These are phyloP conservation scores for Corythornis leucogaster DNA, from an alignment of 2,797 vertebrate genomes.

Conservation along the genomic window DNA sequence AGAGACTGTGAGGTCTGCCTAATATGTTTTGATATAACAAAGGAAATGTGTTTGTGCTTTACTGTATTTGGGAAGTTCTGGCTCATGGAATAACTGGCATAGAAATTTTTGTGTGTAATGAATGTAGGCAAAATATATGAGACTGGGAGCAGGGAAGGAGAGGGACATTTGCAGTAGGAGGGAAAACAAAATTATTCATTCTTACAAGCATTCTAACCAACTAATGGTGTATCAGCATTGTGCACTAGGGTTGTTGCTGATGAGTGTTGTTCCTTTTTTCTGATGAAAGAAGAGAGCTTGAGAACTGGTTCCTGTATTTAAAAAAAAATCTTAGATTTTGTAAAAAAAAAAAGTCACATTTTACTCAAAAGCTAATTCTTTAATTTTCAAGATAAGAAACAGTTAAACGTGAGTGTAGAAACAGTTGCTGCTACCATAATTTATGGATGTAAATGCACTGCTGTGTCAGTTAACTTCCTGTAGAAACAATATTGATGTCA, in stretches of 20 bases:
- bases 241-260: not conserved
- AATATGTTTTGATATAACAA: slow-evolving; percentile 45
- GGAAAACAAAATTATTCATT: not conserved
- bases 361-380: not conserved
- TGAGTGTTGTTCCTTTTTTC: not conserved
- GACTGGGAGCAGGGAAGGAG: not conserved
- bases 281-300: not conserved
- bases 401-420: not conserved
- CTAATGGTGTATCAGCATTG: not conserved
- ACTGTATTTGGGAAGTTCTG: slow-evolving; percentile 17
- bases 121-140: slow-evolving; percentile 1
- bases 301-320: not conserved
- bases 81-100: not conserved
- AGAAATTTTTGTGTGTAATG: slow-evolving; percentile 32
- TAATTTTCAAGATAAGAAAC: not conserved
- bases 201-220: not conserved
- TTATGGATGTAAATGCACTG: not conserved
- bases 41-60: slow-evolving; percentile 1
- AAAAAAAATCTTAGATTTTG: not conserved
- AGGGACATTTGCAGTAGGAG: not conserved
- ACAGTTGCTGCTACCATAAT: not conserved
- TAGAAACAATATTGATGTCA: not conserved
- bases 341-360: not conserved
- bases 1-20: slow-evolving; percentile 56
- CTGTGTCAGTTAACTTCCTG: not conserved